Conservation (phyloP, 2,797 vertebrate genomes). For the Peromyscus nudipes region DNA sequence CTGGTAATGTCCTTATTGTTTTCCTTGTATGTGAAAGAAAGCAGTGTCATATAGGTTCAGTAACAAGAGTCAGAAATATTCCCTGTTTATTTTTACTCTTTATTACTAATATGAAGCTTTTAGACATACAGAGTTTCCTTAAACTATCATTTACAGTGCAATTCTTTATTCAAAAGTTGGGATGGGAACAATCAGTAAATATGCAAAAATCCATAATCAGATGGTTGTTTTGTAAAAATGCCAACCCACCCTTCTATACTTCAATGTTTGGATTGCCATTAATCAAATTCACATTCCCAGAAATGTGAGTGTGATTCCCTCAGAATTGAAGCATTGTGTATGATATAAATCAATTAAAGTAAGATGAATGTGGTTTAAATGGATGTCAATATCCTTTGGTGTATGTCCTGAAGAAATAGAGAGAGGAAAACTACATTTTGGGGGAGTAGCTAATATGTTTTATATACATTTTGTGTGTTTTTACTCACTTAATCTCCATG, state of each 20-base stretch:
- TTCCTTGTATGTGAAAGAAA: background rate
- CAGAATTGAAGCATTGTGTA: slow-evolving; percentile 32
- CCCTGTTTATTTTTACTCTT: background rate
- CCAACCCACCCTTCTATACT: background rate
- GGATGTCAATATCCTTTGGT: slow-evolving; percentile 36
- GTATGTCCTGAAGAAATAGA: slow-evolving; percentile 32
- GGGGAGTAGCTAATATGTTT: background rate
- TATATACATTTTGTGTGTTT: background rate
- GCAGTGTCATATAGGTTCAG: background rate
- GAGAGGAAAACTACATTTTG: background rate
- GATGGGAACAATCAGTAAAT: background rate
- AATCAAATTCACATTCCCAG: slow-evolving; percentile 24
- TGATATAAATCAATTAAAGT: slow-evolving; percentile 61
- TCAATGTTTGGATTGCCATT: slow-evolving; percentile 28
- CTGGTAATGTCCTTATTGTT: background rate
- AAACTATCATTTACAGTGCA: background rate
- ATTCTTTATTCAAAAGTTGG: background rate
- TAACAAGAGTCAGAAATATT: background rate
- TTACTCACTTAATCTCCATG: background rate
- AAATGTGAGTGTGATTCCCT: slow-evolving; percentile 26
- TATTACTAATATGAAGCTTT: slow-evolving; percentile 39
- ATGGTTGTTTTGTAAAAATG: slow-evolving; percentile 19
- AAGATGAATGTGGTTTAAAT: slow-evolving; percentile 63
- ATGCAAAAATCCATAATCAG: slow-evolving; percentile 26
- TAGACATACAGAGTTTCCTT: background rate